Base-by-base conservation (phyloP, 1,140 invertebrate species). In the Parapsyche elsis region DNA sequence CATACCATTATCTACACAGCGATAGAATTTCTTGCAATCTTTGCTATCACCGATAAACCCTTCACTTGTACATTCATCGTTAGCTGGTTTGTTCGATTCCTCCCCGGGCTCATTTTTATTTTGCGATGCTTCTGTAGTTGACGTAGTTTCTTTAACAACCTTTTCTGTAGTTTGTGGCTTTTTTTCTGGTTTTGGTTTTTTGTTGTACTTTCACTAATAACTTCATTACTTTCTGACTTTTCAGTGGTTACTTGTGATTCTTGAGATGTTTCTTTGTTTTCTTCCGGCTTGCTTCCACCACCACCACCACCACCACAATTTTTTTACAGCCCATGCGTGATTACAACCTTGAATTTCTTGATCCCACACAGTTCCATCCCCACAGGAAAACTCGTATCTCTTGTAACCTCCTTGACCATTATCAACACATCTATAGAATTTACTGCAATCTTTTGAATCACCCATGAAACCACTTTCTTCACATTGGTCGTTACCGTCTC, bases 381-480 rank as follows among this genome's bases (percentile, higher is more conserved):
- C 92, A 85, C 94, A 95, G 23, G 87, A 89, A 86, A 93, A 95
- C 80, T 94, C 91, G 85, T 93, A 92, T 85, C 89, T 91, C 44
- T 86, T 91, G 82, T 90, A 94, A 4, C 87, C 87, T 61, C 88
- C 90, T 49, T 89, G 86, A 5, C 91, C 91, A 82, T 92, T 88
- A 81, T 90, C 88, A 49, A 95, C 93, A 87, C 94, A 95, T 84
- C 94, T 90, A 84, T 94, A 94, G 85, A 95, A 96, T 85, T 94
- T 94, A 79, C 88, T 91, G 83, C 95, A 96, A 85, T 95, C 91
- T 80, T 89, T 86, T 10, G 89, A 86, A 88, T 94, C 90, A 26
- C 90, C 89, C 79, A 92, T 88, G 87, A 93, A 95, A 84, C 93
- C 94, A 89, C 94, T 93, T 79, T 87, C 81, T 76, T 82, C 82